Evolutionary conservation across 2,888 invertebrate genomes (phyloP).

Genomic region (Athrips mouffetella): DNA sequence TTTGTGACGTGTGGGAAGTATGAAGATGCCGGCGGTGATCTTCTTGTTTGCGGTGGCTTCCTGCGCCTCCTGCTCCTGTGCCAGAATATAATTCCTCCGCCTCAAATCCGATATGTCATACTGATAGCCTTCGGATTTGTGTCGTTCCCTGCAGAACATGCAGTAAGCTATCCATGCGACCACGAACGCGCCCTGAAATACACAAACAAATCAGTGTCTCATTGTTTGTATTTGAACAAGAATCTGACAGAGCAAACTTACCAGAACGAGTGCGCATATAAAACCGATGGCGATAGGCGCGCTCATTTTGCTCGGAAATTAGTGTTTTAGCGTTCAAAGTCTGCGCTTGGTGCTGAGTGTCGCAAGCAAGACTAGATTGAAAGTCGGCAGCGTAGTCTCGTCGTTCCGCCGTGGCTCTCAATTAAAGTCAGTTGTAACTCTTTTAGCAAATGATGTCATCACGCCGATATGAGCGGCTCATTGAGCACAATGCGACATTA

Average conservation of each 20-base stretch:
- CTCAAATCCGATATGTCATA: slow-evolving; percentile 55
- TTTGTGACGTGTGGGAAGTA: slow-evolving; percentile 54
- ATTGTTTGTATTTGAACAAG: background rate
- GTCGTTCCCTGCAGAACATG: slow-evolving; percentile 64
- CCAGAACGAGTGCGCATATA: slow-evolving; percentile 59
- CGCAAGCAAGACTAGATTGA: slow-evolving; percentile 53
- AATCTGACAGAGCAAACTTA: slow-evolving; percentile 39
- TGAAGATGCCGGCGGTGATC: slow-evolving; percentile 52
- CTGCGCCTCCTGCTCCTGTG: slow-evolving; percentile 37
- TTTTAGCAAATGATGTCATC: slow-evolving; percentile 67
- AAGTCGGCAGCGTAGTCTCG: slow-evolving; percentile 40
- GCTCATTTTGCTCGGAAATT: slow-evolving; percentile 47
- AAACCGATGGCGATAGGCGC: slow-evolving; percentile 58
- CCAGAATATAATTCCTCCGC: slow-evolving; percentile 43
- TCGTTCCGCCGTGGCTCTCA: slow-evolving; percentile 48
- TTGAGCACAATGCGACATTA: slow-evolving; percentile 41
- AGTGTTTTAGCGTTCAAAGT: slow-evolving; percentile 21
- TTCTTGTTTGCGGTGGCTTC: slow-evolving; percentile 36
- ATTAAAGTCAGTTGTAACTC: slow-evolving; percentile 59
- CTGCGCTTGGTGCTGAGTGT: slow-evolving; percentile 56
- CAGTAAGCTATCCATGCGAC: slow-evolving; percentile 63
- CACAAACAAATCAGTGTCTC: background rate
- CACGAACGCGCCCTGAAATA: slow-evolving; percentile 54
- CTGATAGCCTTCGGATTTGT: slow-evolving; percentile 55
- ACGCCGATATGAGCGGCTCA: slow-evolving; percentile 46